Percentiles rank a stretch among this genome's conserved stretches.
phyloP scores from a whole-genome alignment of 1,140 invertebrate species.

The Eurosta solidaginis region DNA sequence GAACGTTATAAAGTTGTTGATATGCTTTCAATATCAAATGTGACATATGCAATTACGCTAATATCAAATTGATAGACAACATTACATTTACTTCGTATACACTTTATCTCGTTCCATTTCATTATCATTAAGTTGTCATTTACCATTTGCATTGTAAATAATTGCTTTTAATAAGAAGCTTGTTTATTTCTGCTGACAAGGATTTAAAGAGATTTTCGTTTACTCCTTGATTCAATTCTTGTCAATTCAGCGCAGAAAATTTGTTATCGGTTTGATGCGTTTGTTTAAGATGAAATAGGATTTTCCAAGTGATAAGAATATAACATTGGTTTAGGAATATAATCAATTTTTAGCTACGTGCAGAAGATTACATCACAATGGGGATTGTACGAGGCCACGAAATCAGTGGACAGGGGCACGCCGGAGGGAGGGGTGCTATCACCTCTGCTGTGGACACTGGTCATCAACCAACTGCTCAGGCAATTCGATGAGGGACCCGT shows the following conservation, averaged over 20 bases:
- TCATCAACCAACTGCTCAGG: no score
- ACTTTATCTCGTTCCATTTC: background rate
- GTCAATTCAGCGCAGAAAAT: background rate
- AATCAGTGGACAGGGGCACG: no score
- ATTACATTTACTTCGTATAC: background rate
- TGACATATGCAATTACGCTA: conserved; percentile 17
- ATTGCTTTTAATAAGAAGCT: background rate
- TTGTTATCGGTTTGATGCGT: background rate
- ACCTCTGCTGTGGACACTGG: no score
- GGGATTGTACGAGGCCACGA: no score
- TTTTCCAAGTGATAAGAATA: no score
- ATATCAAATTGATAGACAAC: conserved; percentile 10
- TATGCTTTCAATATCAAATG: background rate
- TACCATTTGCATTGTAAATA: background rate
- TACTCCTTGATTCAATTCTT: background rate
- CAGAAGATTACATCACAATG: no score
- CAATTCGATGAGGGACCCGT: no score
- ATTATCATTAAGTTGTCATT: background rate
- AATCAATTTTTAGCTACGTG: no score
- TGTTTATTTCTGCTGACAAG: background rate
- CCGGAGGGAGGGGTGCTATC: no score
- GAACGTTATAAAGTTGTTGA: background rate
- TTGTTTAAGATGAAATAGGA: no score
- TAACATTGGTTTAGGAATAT: no score
- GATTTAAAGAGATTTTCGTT: background rate